These are phyloP conservation scores for Sus cebifrons DNA, from an alignment of 2,797 vertebrate genomes.

Conservation along the genomic window DNA sequence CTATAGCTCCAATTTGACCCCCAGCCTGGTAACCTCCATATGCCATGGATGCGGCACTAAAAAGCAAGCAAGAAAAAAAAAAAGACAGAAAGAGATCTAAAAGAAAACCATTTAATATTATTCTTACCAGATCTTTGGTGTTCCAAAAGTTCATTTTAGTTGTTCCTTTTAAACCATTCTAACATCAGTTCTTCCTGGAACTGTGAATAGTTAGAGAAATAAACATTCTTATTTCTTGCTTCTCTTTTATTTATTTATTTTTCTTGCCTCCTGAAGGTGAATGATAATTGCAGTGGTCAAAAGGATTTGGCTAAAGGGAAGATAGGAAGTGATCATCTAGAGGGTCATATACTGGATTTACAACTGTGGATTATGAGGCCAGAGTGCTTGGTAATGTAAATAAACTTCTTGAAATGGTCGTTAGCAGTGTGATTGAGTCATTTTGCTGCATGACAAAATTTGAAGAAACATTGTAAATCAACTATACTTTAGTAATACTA, in stretches of 20 bases:
- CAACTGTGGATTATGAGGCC: background rate
- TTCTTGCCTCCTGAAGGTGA: conserved; percentile 6
- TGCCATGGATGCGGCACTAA: too few relatives aligned
- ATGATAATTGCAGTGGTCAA: background rate
- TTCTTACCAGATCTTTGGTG: background rate
- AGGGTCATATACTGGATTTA: background rate
- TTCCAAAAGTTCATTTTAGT: conserved; percentile 28
- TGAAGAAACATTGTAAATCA: too few relatives aligned
- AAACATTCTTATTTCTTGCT: background rate
- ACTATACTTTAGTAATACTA: too few relatives aligned
- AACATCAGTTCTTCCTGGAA: conserved; percentile 30
- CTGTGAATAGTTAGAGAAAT: background rate
- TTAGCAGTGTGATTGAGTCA: background rate
- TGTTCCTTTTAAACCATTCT: background rate
- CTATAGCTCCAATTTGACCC: too few relatives aligned
- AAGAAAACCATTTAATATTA: background rate
- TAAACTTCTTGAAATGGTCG: background rate
- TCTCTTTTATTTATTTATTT: background rate
- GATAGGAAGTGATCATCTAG: background rate
- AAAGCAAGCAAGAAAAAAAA: background rate
- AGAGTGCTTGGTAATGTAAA: background rate
- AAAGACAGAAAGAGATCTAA: conserved; percentile 19
- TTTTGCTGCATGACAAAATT: too few relatives aligned
- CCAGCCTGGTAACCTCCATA: too few relatives aligned
- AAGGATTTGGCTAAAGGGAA: conserved; percentile 25